A percentile compares a stretch with the other conserved stretches of the same genome.
phyloP scores from a whole-genome alignment of 2,113 vertebrate genomes.

The Pimephales promelas region DNA sequence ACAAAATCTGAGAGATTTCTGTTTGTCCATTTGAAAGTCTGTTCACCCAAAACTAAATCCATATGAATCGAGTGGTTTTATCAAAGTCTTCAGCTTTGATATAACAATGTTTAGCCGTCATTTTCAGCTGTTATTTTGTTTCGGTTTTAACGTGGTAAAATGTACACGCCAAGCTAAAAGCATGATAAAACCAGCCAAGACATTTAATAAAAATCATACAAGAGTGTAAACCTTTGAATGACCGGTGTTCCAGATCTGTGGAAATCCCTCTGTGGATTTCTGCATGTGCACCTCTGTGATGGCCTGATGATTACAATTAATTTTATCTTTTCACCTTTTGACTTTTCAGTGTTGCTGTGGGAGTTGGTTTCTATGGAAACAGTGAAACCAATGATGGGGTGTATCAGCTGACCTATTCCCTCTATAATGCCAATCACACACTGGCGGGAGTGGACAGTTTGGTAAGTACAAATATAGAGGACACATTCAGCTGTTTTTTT shows the following conservation, averaged over 20 bases:
- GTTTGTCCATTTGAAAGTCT: no score
- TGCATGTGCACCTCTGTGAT: not conserved
- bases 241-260: not conserved
- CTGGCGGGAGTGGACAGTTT: slow-evolving; percentile 85
- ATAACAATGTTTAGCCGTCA: no score
- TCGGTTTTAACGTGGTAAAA: not conserved
- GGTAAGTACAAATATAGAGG: slow-evolving; percentile 75
- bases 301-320: slow-evolving; percentile 13
- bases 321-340: slow-evolving; percentile 34
- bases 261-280: not conserved
- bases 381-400: slow-evolving; percentile 94
- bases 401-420: slow-evolving; percentile 91
- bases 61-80: no score
- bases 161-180: not conserved
- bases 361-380: slow-evolving; percentile 97
- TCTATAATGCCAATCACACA: slow-evolving; percentile 92
- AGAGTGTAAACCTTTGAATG: not conserved
- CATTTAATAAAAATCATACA: not conserved
- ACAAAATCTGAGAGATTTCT: no score
- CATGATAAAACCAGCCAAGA: not conserved
- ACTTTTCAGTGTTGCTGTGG: slow-evolving; percentile 82
- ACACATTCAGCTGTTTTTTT: not conserved
- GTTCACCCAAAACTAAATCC: no score
- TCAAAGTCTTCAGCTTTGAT: no score
- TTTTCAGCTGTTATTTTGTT: not conserved